Evolutionary conservation across 2,888 invertebrate species (phyloP).

Genomic region (Amblyjoppa proteus): DNA sequence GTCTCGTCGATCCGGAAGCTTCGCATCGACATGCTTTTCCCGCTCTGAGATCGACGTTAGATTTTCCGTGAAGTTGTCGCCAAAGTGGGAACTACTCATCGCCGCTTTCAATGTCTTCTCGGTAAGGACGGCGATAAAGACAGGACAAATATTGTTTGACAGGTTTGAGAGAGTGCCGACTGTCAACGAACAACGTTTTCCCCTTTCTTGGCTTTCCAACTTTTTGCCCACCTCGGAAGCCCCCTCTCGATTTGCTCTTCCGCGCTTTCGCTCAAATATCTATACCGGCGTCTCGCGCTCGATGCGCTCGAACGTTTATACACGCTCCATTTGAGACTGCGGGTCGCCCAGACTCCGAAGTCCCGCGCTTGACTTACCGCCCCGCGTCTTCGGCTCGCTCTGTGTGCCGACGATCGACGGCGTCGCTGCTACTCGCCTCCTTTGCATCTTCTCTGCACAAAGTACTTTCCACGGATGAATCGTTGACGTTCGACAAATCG

Average conservation of each 20-base stretch:
- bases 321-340: conserved; percentile 49
- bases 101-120: neutral
- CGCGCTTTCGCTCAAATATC: conserved; percentile 18
- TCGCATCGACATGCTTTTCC: neutral
- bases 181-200: conserved; percentile 25
- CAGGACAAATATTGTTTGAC: conserved; percentile 41
- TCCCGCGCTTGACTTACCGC: conserved; percentile 29
- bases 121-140: neutral
- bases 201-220: neutral
- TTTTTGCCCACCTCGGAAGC: conserved; percentile 10
- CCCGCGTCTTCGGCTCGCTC: neutral
- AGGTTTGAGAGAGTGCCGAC: conserved; percentile 33
- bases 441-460: conserved; percentile 45
- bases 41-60: neutral
- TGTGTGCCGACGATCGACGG: conserved; percentile 12
- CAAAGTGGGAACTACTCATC: conserved; percentile 19
- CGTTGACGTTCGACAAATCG: conserved; percentile 80
- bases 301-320: conserved; percentile 40
- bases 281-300: conserved; percentile 8
- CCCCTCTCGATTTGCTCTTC: conserved; percentile 8
- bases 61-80: neutral
- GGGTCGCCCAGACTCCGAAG: conserved; percentile 15
- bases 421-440: conserved; percentile 20
- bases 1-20: neutral
- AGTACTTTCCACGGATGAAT: conserved; percentile 61